Conservation (phyloP, 1,140 invertebrate species). For the Rhagoletis zephyria region DNA sequence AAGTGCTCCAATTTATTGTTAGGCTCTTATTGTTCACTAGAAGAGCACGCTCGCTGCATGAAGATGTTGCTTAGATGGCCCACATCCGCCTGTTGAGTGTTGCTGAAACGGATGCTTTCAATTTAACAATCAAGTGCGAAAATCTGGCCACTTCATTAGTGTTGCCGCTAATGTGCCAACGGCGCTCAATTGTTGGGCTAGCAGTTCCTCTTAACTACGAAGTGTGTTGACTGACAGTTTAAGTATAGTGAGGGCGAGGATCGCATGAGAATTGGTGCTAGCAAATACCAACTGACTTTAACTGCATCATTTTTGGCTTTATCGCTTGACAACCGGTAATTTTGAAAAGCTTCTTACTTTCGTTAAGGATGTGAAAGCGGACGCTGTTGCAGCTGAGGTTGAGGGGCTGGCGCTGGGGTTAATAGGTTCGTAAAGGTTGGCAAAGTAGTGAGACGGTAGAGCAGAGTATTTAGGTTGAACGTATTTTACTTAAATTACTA, state of each 20-base stretch:
- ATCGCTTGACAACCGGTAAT: slow-evolving; percentile 21
- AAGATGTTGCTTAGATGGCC: background rate
- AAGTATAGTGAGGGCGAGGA: background rate
- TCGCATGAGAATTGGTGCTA: background rate
- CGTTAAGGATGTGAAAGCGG: background rate
- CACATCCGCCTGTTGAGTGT: background rate
- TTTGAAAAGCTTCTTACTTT: slow-evolving; percentile 20
- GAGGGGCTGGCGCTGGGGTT: background rate
- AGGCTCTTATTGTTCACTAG: no score
- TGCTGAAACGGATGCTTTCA: slow-evolving; percentile 39
- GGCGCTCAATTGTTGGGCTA: background rate
- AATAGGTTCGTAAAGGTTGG: background rate
- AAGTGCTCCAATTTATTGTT: background rate
- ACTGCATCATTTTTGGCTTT: slow-evolving; percentile 25
- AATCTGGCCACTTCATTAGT: slow-evolving; percentile 49
- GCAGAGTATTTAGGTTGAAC: no score
- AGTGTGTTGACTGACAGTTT: slow-evolving; percentile 32
- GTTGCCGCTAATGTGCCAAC: slow-evolving; percentile 19
- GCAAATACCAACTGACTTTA: background rate
- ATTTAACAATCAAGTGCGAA: slow-evolving; percentile 42
- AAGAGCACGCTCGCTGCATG: background rate
- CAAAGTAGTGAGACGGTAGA: no score
- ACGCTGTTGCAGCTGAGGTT: background rate
- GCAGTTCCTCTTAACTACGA: background rate
- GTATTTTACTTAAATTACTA: no score